Evolutionary conservation across 1,140 invertebrate species (phyloP), one percentile per base, ranked within the genome.

Genomic region (Zeugodacus cucurbitae): DNA sequence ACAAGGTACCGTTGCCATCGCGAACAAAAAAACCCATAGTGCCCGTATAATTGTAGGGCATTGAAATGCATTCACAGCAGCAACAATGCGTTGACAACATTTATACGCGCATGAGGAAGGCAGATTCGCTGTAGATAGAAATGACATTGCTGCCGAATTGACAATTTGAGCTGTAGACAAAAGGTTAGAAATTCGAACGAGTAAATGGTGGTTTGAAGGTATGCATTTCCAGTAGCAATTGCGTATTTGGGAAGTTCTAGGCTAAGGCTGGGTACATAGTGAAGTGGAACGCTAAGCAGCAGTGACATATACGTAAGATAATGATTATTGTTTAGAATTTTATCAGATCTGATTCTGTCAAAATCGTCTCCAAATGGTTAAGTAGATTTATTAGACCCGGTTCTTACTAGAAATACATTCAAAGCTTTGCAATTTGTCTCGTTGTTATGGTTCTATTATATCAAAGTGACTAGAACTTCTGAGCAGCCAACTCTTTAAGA

Each of bases 111-210:
- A 67, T 34, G 29, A 67, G 62, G 14, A 67, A 34, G 62, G 62
- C 29, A 67, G 62, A 67, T 26, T 32, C 32, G 62, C 3, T 34
- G 29, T 17, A 67, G 62, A 67, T 74, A 10, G 37, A 37, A 41
- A 74, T 74, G 70, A 74, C 70, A 44, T 37, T 82, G 74, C 41
- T 11, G 74, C 41, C 74, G 74, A 54, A 48, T 44, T 48, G 74
- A 48, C 41, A 29, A 37, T 82, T 82, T 82, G 37, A 82, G 41
- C 74, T 26, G 5, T 41, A 41, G 22, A 48, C 74, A 82, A 74
- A 74, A 44, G 17, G 37, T 48, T 44, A 48, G 74, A 37, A 54
- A 82, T 29, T 10, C 22, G 20, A 14, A 48, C 37, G n/a, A 3
- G 17, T 26, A 17, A 48, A 48, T 29, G n/a, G 20, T 29, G 44